phyloP scores from a whole-genome alignment of 1,140 invertebrate genomes.

The Coelopa frigida region DNA sequence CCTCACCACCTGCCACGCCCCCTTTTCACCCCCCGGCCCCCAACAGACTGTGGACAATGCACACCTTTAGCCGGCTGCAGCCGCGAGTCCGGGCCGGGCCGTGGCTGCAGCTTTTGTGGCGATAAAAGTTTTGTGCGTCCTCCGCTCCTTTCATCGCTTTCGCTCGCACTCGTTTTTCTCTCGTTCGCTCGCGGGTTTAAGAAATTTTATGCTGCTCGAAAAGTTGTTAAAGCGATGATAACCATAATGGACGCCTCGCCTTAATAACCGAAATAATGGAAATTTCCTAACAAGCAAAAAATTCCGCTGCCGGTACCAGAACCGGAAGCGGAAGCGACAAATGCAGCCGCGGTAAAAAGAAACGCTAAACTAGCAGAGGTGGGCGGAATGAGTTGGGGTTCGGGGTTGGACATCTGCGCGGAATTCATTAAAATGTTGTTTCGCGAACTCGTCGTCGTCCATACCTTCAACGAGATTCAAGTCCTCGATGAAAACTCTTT shows the following conservation, averaged over 20 bases:
- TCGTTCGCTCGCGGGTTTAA: constrained; percentile 1
- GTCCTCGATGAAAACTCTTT: too few species aligned
- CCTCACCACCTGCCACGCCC: too few species aligned
- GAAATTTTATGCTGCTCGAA: constrained; percentile 15
- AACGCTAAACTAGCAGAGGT: background rate
- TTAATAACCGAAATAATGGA: constrained; percentile 5
- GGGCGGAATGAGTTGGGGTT: background rate
- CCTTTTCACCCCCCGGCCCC: background rate
- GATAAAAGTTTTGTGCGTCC: constrained; percentile 2
- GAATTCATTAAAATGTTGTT: too few species aligned
- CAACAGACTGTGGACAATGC: background rate
- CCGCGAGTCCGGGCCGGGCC: background rate
- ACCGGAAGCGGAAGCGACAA: background rate
- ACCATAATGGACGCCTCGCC: constrained; percentile 5
- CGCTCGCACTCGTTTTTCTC: background rate
- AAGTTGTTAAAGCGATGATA: constrained; percentile 15
- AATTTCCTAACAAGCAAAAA: constrained; percentile 10
- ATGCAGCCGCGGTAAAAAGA: background rate
- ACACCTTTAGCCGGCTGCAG: constrained; percentile 5
- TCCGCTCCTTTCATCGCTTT: constrained; percentile 5
- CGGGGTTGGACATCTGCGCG: too few species aligned
- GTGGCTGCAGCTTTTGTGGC: constrained; percentile 4
- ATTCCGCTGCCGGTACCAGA: background rate
- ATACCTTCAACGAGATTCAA: background rate
- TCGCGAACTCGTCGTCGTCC: background rate